Percentiles rank a stretch among this genome's conserved stretches.
phyloP scores from a whole-genome alignment of 23 tunicate genomes.

The Halocynthia roretzi region DNA sequence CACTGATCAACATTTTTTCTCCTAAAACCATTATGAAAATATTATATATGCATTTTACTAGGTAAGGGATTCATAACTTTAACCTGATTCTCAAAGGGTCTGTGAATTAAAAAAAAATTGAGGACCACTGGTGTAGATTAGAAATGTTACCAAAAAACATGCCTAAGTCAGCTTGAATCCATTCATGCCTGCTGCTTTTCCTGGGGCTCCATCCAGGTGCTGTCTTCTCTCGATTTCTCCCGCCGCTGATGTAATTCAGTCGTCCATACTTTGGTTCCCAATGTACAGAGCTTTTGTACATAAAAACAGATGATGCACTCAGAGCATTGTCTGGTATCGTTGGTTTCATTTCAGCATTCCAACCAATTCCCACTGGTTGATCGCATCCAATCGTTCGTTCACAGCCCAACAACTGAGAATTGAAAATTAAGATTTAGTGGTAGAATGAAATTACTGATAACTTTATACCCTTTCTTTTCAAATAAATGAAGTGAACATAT shows the following conservation, averaged over 20 bases:
- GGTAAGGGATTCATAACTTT: no score
- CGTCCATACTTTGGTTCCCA: constrained; percentile 23
- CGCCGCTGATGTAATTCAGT: background rate
- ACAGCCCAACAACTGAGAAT: constrained; percentile 14
- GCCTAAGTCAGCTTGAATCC: constrained; percentile 34
- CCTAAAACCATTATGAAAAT: no score
- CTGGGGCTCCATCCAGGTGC: constrained; percentile 35
- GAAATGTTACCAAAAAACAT: background rate
- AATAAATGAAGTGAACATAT: no score
- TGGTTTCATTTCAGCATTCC: background rate
- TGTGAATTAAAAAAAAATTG: no score
- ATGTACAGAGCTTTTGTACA: constrained; percentile 16
- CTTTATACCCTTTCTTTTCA: no score
- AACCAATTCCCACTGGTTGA: constrained; percentile 12
- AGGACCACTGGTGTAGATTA: no score
- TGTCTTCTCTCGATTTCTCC: background rate
- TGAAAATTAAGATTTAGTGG: no score
- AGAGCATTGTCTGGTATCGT: constrained; percentile 19
- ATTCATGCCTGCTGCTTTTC: constrained; percentile 8
- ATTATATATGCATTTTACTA: no score
- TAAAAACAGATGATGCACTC: constrained; percentile 13
- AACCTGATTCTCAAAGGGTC: no score
- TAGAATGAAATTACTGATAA: no score
- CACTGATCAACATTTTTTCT: constrained; percentile 11
- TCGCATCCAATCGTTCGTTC: constrained; percentile 14